Conservation (phyloP, 2,888 invertebrate species). For the Acronicta aceris region DNA sequence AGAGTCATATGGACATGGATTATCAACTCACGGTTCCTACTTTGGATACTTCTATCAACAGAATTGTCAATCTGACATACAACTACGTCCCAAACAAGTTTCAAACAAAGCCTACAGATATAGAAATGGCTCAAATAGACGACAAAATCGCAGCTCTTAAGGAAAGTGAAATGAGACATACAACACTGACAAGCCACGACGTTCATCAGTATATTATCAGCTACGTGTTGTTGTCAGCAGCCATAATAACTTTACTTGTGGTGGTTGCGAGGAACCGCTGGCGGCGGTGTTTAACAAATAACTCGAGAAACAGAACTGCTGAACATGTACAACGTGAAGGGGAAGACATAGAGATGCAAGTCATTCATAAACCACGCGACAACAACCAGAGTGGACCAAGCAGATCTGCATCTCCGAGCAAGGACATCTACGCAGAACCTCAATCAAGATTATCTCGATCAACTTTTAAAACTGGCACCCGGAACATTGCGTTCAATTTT, state of each 20-base stretch:
- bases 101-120: neutral
- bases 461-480: neutral
- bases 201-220: conserved; percentile 13
- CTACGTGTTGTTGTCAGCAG: conserved; percentile 3
- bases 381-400: neutral
- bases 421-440: neutral
- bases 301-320: neutral
- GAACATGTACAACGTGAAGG: neutral
- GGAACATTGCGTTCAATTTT: neutral
- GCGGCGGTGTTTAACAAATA: neutral
- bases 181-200: conserved; percentile 6
- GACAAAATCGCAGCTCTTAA: neutral
- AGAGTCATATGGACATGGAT: conserved; percentile 7
- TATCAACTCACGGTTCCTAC: neutral
- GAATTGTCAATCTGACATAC: conserved; percentile 13
- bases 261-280: conserved; percentile 7
- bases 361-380: neutral
- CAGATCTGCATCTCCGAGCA: neutral
- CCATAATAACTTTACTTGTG: neutral
- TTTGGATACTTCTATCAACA: conserved; percentile 15
- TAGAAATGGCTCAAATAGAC: neutral
- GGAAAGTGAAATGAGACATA: neutral
- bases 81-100: neutral
- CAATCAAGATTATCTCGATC: neutral
- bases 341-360: conserved; percentile 3